These are phyloP conservation scores for Turritopsis dohrnii DNA, from an alignment of 30 jellyfish, hydroid and myxozoan genomes.

Conservation along the genomic window DNA sequence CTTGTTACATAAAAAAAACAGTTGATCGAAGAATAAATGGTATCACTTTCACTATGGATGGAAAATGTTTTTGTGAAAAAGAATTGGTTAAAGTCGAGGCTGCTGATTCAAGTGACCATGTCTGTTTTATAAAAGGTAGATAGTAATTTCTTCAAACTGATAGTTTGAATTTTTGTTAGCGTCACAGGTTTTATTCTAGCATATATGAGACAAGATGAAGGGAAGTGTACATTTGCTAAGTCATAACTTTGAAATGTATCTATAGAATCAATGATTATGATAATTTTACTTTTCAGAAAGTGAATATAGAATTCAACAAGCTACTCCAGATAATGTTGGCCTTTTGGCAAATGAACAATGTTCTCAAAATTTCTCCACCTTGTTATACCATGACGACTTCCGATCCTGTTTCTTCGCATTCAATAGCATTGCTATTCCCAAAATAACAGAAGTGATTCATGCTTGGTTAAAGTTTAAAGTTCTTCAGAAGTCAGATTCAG, in stretches of 20 bases:
- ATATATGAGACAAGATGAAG: too few species aligned
- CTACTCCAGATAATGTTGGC: background rate
- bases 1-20: background rate
- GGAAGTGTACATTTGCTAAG: too few species aligned
- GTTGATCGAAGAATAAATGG: background rate
- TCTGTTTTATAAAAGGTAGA: background rate
- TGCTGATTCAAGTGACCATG: background rate
- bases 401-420: background rate
- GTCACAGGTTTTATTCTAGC: too few species aligned
- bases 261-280: background rate
- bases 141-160: background rate
- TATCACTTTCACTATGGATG: background rate
- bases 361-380: background rate
- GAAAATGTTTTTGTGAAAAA: background rate
- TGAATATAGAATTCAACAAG: background rate
- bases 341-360: background rate
- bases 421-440: background rate
- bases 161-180: too few species aligned
- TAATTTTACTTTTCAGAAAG: background rate
- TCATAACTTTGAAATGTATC: background rate
- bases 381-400: background rate
- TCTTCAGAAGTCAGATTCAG: background rate
- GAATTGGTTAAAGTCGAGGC: background rate
- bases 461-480: background rate
- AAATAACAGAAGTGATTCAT: background rate